Evolutionary conservation across 2,888 invertebrate species (phyloP), one percentile per base, ranked within the genome.

Genomic region (Sarcophaga variegata): DNA sequence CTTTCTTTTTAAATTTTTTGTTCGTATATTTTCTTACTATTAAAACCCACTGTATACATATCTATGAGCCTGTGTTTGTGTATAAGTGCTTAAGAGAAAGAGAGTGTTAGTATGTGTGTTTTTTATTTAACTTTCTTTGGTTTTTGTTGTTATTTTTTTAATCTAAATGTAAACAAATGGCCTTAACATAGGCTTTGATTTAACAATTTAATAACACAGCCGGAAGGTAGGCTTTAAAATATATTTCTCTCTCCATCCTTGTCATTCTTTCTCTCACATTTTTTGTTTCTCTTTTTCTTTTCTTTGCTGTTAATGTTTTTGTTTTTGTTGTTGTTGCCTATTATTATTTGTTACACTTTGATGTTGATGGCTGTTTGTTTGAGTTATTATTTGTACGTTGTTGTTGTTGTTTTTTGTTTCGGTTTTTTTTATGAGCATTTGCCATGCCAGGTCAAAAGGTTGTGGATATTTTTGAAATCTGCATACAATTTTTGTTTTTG

Each of bases 201-300:
- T 72, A 67, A 49, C 11, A 72, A 77, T 83, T 77, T 47, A 66
- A 72, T 62, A 78, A 54, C n/a, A 62, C 8, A n/a, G 78, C 72
- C 83, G 72, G 17, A 67, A 67, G 77, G 66, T 59, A 76, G 76
- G 22, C 37, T 37, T 37, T 37, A 37, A 37, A 37, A 37, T 37
- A 6, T 37, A 37, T 37, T 37, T 37, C 69, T 47, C 14, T n/a
- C 54, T 64, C 6, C 37, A 37, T 6, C 1, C 37, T 6, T 37
- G 6, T 0, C 37, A 6, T 37, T 37, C 37, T 37, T 3, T 25
- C 37, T 37, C 37, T 6, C 59, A 59, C 14, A 25, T 47, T 5
- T 81, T 45, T 62, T 54, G n/a, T 2, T 14, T 25, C 74, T 60
- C 63, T 8, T 11, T 66, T 62, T 49, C 14, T 4, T 49, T 49